Conservation (phyloP, 2,113 vertebrate genomes). For the Leptodactylus fuscus region DNA sequence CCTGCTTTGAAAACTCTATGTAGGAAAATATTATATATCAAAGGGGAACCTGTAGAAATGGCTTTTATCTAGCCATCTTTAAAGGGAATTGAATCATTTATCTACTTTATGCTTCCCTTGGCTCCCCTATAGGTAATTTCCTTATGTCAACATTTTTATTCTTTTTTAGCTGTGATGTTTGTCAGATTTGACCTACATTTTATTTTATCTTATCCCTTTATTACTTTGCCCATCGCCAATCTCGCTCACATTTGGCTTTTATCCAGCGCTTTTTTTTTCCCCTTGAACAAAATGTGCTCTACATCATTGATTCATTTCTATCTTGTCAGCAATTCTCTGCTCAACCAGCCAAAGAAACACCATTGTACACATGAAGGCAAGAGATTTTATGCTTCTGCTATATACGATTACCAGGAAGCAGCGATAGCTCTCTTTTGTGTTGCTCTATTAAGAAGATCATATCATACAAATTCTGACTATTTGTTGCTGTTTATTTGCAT, state of each 20-base stretch:
- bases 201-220: conserved; percentile 50
- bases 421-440: conserved; percentile 12
- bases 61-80: conserved; percentile 55
- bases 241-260: conserved; percentile 55
- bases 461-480: background rate
- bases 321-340: conserved; percentile 57
- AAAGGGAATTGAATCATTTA: conserved; percentile 50
- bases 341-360: conserved; percentile 49
- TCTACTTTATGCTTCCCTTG: conserved; percentile 48
- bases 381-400: conserved; percentile 39
- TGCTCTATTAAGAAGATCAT: background rate
- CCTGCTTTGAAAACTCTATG: conserved; percentile 11
- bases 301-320: conserved; percentile 46
- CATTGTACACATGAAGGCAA: conserved; percentile 43
- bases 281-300: conserved; percentile 56
- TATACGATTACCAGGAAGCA: background rate
- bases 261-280: conserved; percentile 42
- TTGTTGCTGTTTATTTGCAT: background rate
- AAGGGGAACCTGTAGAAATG: conserved; percentile 36
- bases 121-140: conserved; percentile 56
- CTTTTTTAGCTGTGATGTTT: conserved; percentile 55
- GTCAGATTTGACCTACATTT: conserved; percentile 58
- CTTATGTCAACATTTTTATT: conserved; percentile 57
- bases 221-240: conserved; percentile 40
- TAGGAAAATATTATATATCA: conserved; percentile 52